Base-by-base conservation (phyloP, 2,888 invertebrate genomes). In the Noctua fimbriata region DNA sequence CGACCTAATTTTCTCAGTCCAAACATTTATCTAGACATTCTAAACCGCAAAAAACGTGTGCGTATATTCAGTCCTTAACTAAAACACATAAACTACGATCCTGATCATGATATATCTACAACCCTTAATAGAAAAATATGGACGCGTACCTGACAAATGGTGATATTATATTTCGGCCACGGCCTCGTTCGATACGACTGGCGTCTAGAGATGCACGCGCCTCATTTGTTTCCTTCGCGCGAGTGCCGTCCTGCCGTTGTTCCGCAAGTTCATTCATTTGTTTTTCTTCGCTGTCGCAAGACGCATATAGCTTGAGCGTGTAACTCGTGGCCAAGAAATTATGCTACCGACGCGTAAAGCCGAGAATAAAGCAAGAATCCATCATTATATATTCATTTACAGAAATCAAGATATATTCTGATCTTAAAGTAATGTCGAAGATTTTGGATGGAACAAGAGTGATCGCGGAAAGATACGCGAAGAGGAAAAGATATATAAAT, bases 321-420 rank as follows among this genome's bases (percentile, higher is more conserved):
- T 12, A 65, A 1, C 5, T 36, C 4, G 67, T n/a, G 44, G 67
- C 44, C 67, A 67, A n/a, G 67, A 41, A 6, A n/a, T 63, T 71
- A 78, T 28, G 69, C 44, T 28, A 44, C 9, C 5, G 24, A 55
- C n/a, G 21, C 58, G 55, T 36, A 69, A 65, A 75, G 16, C 52
- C n/a, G 41, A 67, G 41, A 49, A 66, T 67, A 69, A 83, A 74
- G 73, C 58, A 65, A 58, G 74, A 58, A 79, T 79, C 70, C 58
- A 69, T 82, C 69, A 82, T 55, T 82, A 52, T 65, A 84, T 76
- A 80, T 83, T 73, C 58, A 75, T 84, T 84, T 83, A n/a, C 44
- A 28, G 47, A 81, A 75, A 84, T 65, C 71, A 83, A 66, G 80
- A 84, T 73, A 47, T 60, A 82, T 65, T 36, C 21, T 36, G n/a